phyloP scores from a whole-genome alignment of 2,888 invertebrate genomes.

The Microdon myrmicae region DNA sequence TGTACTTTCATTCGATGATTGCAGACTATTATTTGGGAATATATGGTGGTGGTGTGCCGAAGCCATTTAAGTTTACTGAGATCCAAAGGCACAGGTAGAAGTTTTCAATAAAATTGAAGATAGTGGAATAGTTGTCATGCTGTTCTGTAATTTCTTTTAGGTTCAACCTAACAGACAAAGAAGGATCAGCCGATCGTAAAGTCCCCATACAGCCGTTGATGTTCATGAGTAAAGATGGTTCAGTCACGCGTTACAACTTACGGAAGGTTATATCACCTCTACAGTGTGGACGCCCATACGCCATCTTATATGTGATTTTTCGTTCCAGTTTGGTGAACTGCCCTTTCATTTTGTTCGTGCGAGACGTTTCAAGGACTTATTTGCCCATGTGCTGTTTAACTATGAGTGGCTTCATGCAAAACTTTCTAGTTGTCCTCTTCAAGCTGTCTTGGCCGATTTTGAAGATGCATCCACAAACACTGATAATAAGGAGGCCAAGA shows the following conservation, averaged over 20 bases:
- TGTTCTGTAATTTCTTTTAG: slow-evolving; percentile 59
- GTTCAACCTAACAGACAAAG: slow-evolving; percentile 86
- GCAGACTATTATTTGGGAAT: slow-evolving; percentile 98
- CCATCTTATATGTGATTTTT: background rate
- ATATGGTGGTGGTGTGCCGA: slow-evolving; percentile 94
- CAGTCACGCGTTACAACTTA: slow-evolving; percentile 89
- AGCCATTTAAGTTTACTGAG: slow-evolving; percentile 97
- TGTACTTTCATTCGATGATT: slow-evolving; percentile 96
- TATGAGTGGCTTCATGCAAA: slow-evolving; percentile 98
- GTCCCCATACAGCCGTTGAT: slow-evolving; percentile 94
- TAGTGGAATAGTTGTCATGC: slow-evolving; percentile 45
- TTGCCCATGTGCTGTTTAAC: slow-evolving; percentile 93
- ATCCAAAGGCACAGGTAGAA: slow-evolving; percentile 84
- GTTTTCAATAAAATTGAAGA: background rate
- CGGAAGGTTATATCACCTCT: slow-evolving; percentile 76
- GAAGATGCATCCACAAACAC: slow-evolving; percentile 90
- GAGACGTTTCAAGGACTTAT: slow-evolving; percentile 88
- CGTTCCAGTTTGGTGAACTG: slow-evolving; percentile 85
- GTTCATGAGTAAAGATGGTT: slow-evolving; percentile 90
- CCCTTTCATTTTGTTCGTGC: slow-evolving; percentile 95
- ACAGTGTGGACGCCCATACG: background rate
- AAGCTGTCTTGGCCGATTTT: slow-evolving; percentile 93
- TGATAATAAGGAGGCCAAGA: slow-evolving; percentile 78
- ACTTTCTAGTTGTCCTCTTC: slow-evolving; percentile 92
- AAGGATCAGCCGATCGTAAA: slow-evolving; percentile 91